Conservation (phyloP, 1,140 invertebrate species). For the Zaprionus ornatus region DNA sequence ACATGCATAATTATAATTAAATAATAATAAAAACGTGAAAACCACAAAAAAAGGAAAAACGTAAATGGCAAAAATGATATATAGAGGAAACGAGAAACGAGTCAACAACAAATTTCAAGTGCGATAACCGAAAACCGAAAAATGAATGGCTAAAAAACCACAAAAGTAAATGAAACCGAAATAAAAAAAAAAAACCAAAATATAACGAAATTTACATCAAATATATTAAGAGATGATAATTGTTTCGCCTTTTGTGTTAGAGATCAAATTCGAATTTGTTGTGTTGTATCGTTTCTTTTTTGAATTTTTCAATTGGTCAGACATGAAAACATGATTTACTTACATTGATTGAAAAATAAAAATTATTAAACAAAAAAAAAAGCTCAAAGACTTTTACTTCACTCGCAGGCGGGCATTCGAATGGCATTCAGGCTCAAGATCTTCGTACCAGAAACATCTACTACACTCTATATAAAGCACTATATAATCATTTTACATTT, state of each 20-base stretch:
- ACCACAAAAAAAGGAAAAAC: slow-evolving; percentile 54
- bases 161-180: slow-evolving; percentile 26
- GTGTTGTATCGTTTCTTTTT: slow-evolving; percentile 52
- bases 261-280: slow-evolving; percentile 60
- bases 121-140: slow-evolving; percentile 45
- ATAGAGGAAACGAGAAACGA: slow-evolving; percentile 35
- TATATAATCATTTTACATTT: not conserved
- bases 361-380: slow-evolving; percentile 78
- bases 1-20: slow-evolving; percentile 63
- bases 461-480: not conserved
- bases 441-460: not conserved
- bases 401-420: not conserved
- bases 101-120: slow-evolving; percentile 43
- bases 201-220: slow-evolving; percentile 40
- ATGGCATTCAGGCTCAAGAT: slow-evolving; percentile 51
- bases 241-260: slow-evolving; percentile 71
- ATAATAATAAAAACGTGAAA: slow-evolving; percentile 47
- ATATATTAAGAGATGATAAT: slow-evolving; percentile 61
- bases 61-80: slow-evolving; percentile 35
- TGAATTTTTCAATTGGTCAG: slow-evolving; percentile 66
- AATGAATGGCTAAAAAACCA: slow-evolving; percentile 6
- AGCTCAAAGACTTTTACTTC: not conserved
- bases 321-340: slow-evolving; percentile 73
- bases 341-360: slow-evolving; percentile 82
- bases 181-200: slow-evolving; percentile 34